Evolutionary conservation across 92 coral and sea anemone species (phyloP).

Genomic region (Desmophyllum pertusum): DNA sequence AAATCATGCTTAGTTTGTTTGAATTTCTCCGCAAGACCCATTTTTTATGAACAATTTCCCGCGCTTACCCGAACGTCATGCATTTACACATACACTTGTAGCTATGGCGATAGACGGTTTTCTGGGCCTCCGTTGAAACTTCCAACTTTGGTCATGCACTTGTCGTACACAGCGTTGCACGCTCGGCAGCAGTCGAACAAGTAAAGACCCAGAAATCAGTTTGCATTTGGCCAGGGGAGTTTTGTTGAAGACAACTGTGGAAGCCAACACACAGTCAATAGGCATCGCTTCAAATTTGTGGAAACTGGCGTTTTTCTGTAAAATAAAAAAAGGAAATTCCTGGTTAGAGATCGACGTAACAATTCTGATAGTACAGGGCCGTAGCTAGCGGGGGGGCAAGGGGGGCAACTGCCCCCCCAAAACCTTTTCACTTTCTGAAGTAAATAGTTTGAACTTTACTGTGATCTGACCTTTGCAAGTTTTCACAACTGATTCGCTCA

Average conservation of each 20-base stretch:
- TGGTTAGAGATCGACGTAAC: no score
- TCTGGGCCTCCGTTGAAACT: not conserved
- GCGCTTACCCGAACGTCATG: not conserved
- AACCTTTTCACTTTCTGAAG: no score
- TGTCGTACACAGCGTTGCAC: not conserved
- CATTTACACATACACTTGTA: conserved; percentile 19
- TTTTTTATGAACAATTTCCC: not conserved
- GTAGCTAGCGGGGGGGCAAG: no score
- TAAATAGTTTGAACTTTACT: no score
- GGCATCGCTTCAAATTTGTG: conserved; percentile 16
- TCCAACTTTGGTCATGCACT: not conserved
- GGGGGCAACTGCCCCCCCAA: no score
- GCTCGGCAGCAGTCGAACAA: conserved; percentile 13
- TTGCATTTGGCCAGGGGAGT: not conserved
- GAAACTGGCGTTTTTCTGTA: conserved; percentile 2
- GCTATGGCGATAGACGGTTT: not conserved
- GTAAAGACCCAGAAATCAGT: conserved; percentile 3
- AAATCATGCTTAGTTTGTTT: not conserved
- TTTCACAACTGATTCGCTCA: no score
- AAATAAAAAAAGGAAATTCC: not conserved
- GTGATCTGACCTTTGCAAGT: no score
- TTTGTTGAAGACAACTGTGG: not conserved
- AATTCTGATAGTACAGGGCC: no score
- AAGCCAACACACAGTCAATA: not conserved
- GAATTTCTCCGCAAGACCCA: not conserved